phyloP scores from a whole-genome alignment of 1,140 invertebrate genomes.

The Vanessa atalanta region DNA sequence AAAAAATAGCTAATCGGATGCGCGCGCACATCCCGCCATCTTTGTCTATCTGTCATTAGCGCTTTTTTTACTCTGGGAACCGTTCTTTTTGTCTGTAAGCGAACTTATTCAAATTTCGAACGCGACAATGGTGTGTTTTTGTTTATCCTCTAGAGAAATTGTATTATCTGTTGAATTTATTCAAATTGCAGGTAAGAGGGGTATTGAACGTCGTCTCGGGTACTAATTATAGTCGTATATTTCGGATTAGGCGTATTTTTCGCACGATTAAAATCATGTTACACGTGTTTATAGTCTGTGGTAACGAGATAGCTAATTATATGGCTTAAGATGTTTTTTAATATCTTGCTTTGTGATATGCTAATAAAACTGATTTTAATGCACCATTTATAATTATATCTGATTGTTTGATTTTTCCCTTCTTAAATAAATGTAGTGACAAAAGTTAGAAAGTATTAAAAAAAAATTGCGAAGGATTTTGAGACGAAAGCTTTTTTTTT shows the following conservation, averaged over 20 bases:
- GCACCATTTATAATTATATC: background rate
- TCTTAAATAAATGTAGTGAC: background rate
- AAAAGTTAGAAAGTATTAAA: too few relatives aligned
- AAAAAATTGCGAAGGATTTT: too few relatives aligned
- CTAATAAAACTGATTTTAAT: background rate
- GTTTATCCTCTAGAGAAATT: slow-evolving; percentile 37
- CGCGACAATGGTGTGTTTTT: slow-evolving; percentile 42
- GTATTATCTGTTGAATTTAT: slow-evolving; percentile 29
- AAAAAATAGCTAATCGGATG: slow-evolving; percentile 49
- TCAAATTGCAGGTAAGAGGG: slow-evolving; percentile 27
- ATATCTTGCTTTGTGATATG: background rate
- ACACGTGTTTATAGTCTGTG: slow-evolving; percentile 36
- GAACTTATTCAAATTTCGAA: slow-evolving; percentile 43
- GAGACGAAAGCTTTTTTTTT: too few relatives aligned
- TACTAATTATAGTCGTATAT: slow-evolving; percentile 41
- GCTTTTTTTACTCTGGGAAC: slow-evolving; percentile 41
- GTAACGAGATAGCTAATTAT: slow-evolving; percentile 46
- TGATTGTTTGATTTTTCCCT: background rate
- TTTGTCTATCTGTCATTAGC: slow-evolving; percentile 46
- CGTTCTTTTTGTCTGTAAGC: slow-evolving; percentile 20
- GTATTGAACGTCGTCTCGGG: slow-evolving; percentile 15
- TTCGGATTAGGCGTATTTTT: slow-evolving; percentile 40
- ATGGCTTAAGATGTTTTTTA: background rate
- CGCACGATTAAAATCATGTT: slow-evolving; percentile 38
- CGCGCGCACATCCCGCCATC: slow-evolving; percentile 42